Percentiles rank a stretch among this genome's conserved stretches.
phyloP scores from a whole-genome alignment of 2,113 vertebrate genomes.

The Mormyrus lacerda region DNA sequence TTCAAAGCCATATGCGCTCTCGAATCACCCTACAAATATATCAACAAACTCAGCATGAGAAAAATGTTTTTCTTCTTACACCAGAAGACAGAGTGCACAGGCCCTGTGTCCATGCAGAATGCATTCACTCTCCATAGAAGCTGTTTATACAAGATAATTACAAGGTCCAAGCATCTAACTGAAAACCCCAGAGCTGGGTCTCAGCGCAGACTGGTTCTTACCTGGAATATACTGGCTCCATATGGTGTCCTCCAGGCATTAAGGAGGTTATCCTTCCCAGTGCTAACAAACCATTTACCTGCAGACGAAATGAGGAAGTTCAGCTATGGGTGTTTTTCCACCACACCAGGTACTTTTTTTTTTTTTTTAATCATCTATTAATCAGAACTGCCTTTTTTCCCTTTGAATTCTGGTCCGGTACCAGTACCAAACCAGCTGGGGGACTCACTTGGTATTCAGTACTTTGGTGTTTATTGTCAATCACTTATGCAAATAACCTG shows the following conservation, averaged over 20 bases:
- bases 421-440: no score
- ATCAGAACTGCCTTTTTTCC: not conserved
- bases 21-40: not conserved
- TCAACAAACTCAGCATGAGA: not conserved
- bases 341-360: no score
- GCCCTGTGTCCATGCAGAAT: not conserved
- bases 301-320: not conserved
- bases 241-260: conserved; percentile 98
- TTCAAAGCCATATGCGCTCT: not conserved
- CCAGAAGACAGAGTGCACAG: not conserved
- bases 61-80: not conserved
- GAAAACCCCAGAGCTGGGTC: not conserved
- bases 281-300: conserved; percentile 98
- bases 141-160: not conserved
- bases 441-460: no score
- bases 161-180: not conserved
- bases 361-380: no score
- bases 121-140: not conserved
- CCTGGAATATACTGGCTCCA: conserved; percentile 98
- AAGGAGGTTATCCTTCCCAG: conserved; percentile 96
- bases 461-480: not conserved
- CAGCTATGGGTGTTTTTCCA: not conserved
- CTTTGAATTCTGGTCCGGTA: no score
- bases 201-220: conserved; percentile 40
- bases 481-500: not conserved